Base-by-base conservation (phyloP, 2,888 invertebrate genomes). In the Neoascia interrupta region DNA sequence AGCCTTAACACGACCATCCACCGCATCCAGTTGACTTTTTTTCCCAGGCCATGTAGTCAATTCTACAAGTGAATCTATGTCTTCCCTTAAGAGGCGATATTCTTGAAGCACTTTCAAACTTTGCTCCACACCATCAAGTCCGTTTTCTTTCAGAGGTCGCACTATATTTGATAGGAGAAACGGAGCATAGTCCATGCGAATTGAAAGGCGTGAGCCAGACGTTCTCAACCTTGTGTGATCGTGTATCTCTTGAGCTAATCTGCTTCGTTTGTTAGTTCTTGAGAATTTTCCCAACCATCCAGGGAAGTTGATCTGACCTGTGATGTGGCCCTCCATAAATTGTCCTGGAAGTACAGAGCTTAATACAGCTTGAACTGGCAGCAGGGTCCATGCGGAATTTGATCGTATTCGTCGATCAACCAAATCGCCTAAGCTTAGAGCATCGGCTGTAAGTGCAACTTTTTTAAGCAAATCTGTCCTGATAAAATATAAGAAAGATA, bases 241-340 rank as follows among this genome's bases (percentile, higher is more conserved):
- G 83, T 95, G 94, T 53, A 98, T 90, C 87, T 97, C 96, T 87
- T 95, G 94, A 8, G 94, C 90, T 45, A 97, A 90, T 15, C 98
- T 91, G 43, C 93, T 92, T 85, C 95, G 93, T 90, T 98, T 99
- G 81, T 90, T 92, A 13, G 91, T 90, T 79, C 92, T 93, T 0
- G 99, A 98, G 90, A 98, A 96, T 89, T 97, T 97, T 1, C 99
- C 99, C 58, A 99, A 92, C 98, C 99, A 99, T 34, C 92, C 90
- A 1, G 99, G 99, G 88, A 99, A 99, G 85, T 94, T 93, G 15
- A 97, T 94, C 90, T 94, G 94, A 0, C 92, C 93, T 0, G 91
- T 90, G 69, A 97, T 88, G 84, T 93, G 91, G 0, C 99, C 99
- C 19, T 93, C 91, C 92, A 99, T 92, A 60, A 92, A 90, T 83